Evolutionary conservation across 1,140 invertebrate genomes (phyloP).

Genomic region (Drosophila neocordata): DNA sequence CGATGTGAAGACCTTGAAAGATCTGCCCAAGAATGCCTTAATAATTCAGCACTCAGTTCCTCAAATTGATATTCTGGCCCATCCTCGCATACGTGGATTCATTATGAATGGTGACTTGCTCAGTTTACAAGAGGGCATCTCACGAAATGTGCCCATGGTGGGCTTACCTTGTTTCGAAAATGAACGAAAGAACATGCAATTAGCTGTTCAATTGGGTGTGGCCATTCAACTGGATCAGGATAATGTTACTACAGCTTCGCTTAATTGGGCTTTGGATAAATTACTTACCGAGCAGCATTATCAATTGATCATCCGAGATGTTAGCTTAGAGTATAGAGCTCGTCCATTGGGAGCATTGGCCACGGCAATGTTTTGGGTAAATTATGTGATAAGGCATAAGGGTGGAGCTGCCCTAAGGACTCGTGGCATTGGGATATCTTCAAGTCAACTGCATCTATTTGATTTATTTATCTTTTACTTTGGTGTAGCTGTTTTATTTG

Average conservation of each 20-base stretch:
- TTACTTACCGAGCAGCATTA: conserved; percentile 53
- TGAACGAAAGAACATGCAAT: conserved; percentile 79
- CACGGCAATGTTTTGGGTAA: conserved; percentile 86
- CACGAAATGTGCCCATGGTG: conserved; percentile 84
- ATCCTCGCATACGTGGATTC: conserved; percentile 83
- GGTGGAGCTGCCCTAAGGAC: conserved; percentile 82
- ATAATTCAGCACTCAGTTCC: conserved; percentile 84
- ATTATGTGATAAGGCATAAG: conserved; percentile 85
- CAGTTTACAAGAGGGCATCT: conserved; percentile 84
- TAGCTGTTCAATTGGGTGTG: conserved; percentile 64
- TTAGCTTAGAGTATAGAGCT: conserved; percentile 84
- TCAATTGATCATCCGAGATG: conserved; percentile 79
- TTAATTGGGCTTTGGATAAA: conserved; percentile 68
- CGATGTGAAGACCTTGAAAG: conserved; percentile 75
- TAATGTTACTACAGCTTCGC: conserved; percentile 62
- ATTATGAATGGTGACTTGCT: conserved; percentile 85
- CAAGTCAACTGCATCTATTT: conserved; percentile 64
- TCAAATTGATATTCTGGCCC: conserved; percentile 85
- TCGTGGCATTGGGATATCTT: conserved; percentile 59
- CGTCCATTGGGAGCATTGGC: conserved; percentile 84
- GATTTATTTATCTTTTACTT: conserved; percentile 68
- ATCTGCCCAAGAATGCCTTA: conserved; percentile 82
- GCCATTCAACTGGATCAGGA: conserved; percentile 54
- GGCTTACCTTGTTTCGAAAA: conserved; percentile 83
- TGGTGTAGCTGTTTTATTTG: conserved; percentile 30